These are phyloP conservation scores for Notodonta dromedarius DNA, from an alignment of 2,888 invertebrate genomes.

Conservation along the genomic window DNA sequence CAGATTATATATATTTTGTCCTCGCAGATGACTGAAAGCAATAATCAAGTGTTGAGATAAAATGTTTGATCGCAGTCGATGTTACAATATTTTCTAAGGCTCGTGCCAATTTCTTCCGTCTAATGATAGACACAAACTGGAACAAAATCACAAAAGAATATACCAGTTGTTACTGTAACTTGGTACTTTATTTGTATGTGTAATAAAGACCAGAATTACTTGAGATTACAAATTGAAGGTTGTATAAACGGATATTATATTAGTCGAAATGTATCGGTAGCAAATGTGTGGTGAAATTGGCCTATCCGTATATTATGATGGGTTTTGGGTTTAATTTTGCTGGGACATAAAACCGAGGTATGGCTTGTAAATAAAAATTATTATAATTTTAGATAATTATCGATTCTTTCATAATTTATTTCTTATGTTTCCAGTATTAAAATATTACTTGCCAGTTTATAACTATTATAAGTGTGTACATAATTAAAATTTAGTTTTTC, in stretches of 20 bases:
- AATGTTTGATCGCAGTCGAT: conserved; percentile 25
- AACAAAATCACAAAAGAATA: conserved; percentile 2
- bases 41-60: conserved; percentile 16
- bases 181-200: conserved; percentile 46
- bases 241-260: conserved; percentile 38
- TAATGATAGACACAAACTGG: not conserved
- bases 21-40: conserved; percentile 7
- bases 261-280: conserved; percentile 41
- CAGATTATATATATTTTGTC: conserved; percentile 26
- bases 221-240: conserved; percentile 45
- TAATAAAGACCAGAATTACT: conserved; percentile 20
- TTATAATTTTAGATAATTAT: conserved; percentile 45
- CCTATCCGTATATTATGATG: conserved; percentile 41
- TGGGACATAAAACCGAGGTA: conserved; percentile 6
- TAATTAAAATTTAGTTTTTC: conserved; percentile 52
- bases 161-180: conserved; percentile 40
- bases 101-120: conserved; percentile 22
- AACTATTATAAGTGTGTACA: conserved; percentile 64
- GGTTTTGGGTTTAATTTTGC: conserved; percentile 29
- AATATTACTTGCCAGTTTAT: conserved; percentile 76
- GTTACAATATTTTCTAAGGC: conserved; percentile 32
- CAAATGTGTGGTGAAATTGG: conserved; percentile 46
- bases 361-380: conserved; percentile 36
- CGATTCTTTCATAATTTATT: conserved; percentile 68
- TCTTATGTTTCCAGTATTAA: conserved; percentile 73